Conservation (phyloP, 2,797 vertebrate species). For the Onychomys torridus region DNA sequence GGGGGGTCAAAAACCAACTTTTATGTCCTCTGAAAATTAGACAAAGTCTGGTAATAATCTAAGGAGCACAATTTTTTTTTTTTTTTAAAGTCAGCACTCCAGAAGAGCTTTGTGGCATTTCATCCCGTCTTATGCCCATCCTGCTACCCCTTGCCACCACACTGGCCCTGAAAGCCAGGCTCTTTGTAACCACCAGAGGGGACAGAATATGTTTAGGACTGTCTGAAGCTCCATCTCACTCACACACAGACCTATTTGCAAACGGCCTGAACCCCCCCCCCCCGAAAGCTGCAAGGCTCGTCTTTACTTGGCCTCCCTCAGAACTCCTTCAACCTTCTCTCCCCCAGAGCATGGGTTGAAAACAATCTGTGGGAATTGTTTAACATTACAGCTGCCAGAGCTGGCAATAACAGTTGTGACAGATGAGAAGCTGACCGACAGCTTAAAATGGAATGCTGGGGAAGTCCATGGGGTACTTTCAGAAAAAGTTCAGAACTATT, state of each 20-base stretch:
- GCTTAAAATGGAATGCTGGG: not conserved
- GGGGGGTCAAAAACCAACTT: not conserved
- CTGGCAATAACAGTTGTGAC: not conserved
- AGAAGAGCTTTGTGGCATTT: not conserved
- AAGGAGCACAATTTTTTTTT: not conserved
- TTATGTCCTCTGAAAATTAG: constrained; percentile 19
- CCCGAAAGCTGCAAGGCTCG: not conserved
- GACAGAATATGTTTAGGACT: not conserved
- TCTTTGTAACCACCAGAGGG: not conserved
- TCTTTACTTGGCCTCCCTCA: not conserved
- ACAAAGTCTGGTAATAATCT: not conserved
- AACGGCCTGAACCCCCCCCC: not conserved
- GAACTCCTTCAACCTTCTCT: not conserved
- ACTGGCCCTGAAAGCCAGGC: not conserved
- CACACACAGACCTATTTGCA: not conserved
- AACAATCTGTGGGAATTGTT: not conserved
- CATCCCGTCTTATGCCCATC: not conserved
- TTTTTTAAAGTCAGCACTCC: not conserved
- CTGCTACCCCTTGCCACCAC: not conserved
- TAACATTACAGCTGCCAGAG: not conserved
- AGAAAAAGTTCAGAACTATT: not conserved
- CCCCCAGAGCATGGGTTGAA: not conserved
- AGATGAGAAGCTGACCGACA: constrained; percentile 16
- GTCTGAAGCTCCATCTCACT: not conserved
- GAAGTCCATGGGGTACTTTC: not conserved